Conservation (phyloP, 2,113 vertebrate genomes). For the Indicator maculatus region DNA sequence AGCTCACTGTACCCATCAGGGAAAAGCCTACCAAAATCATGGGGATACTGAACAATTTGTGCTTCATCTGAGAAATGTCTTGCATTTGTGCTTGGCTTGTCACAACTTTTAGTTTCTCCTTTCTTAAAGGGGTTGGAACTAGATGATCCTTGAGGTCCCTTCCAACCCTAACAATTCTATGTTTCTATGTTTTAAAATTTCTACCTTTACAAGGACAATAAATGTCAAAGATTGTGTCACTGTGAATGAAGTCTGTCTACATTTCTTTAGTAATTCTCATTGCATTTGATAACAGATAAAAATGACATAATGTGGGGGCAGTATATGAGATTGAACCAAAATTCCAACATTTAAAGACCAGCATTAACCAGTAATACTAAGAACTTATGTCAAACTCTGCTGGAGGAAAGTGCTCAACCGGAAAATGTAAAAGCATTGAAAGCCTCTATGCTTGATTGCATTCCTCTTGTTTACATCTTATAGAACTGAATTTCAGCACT, state of each 20-base stretch:
- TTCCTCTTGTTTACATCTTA: neutral
- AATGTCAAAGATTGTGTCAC: neutral
- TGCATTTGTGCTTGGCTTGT: neutral
- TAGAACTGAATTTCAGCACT: neutral
- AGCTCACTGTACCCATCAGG: neutral
- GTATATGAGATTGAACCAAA: neutral
- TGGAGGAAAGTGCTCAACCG: neutral
- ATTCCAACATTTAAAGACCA: neutral
- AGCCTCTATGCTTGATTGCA: neutral
- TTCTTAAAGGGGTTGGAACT: neutral
- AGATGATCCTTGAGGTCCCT: no score
- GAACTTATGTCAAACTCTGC: neutral
- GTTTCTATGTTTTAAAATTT: neutral
- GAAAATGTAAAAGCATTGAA: neutral
- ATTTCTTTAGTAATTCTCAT: neutral
- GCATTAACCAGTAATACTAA: neutral
- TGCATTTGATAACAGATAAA: neutral
- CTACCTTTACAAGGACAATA: neutral
- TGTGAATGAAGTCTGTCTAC: neutral
- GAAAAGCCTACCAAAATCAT: neutral
- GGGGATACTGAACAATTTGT: neutral
- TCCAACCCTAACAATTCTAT: no score
- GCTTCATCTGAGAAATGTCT: neutral
- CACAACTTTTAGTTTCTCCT: neutral
- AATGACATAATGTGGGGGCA: neutral